These are phyloP conservation scores for Aramus guarauna DNA, from an alignment of 2,113 vertebrate genomes.

Conservation along the genomic window DNA sequence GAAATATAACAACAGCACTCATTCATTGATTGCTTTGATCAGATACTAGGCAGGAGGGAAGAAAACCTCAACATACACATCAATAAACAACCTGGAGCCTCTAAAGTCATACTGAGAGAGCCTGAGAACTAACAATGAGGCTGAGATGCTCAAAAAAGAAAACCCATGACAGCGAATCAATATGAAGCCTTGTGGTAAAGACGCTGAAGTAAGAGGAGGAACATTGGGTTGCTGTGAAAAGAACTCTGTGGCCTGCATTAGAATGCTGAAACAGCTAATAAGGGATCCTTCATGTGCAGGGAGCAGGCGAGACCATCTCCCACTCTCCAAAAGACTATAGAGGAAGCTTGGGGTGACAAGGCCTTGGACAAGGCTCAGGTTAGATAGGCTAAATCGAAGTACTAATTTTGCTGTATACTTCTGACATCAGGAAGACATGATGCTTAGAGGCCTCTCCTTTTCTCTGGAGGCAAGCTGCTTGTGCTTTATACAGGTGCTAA, in stretches of 20 bases:
- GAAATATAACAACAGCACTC: slow-evolving; percentile 52
- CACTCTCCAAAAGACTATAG: not conserved
- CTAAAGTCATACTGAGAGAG: slow-evolving; percentile 1
- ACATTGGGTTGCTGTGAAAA: not conserved
- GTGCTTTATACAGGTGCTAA: not conserved
- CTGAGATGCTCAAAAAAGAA: slow-evolving; percentile 36
- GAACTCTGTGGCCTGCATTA: not conserved
- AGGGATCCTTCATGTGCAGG: not conserved
- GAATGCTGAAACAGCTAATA: not conserved
- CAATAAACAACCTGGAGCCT: slow-evolving; percentile 53
- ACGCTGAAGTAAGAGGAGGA: slow-evolving; percentile 10
- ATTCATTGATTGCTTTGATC: slow-evolving; percentile 63
- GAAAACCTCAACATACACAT: slow-evolving; percentile 8
- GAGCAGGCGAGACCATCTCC: not conserved
- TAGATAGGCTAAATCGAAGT: not conserved
- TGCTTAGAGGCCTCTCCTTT: not conserved
- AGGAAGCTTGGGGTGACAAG: not conserved
- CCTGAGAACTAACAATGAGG: slow-evolving; percentile 2
- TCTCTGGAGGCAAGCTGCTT: not conserved
- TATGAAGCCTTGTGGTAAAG: slow-evolving; percentile 19
- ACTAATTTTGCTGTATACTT: not conserved
- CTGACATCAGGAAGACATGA: not conserved
- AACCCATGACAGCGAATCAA: slow-evolving; percentile 44
- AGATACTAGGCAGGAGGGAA: slow-evolving; percentile 22
- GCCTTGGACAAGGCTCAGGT: not conserved